Evolutionary conservation across 1,140 invertebrate genomes (phyloP).

Genomic region (Drosophila pallidifrons): DNA sequence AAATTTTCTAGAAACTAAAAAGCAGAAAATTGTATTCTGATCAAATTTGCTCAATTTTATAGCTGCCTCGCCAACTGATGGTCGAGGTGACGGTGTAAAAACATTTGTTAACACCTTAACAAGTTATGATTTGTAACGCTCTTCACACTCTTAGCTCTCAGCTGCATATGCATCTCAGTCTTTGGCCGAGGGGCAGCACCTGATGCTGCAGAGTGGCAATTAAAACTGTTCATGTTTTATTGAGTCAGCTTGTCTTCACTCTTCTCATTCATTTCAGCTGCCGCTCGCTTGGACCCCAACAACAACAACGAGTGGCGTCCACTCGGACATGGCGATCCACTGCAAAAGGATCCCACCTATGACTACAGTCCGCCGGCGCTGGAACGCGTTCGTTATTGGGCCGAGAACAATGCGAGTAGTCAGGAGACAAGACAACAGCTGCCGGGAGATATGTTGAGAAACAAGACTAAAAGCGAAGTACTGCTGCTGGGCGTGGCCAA

Average conservation of each 20-base stretch:
- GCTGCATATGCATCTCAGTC: background rate
- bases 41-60: background rate
- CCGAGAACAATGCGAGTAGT: constrained; percentile 86
- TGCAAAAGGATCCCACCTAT: constrained; percentile 92
- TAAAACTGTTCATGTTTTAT: constrained; percentile 72
- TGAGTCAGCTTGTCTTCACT: constrained; percentile 49
- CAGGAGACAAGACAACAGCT: constrained; percentile 65
- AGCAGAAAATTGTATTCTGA: background rate
- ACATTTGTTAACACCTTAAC: constrained; percentile 85
- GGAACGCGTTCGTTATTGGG: constrained; percentile 91
- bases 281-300: constrained; percentile 71
- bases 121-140: constrained; percentile 67
- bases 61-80: background rate
- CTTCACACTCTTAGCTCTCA: background rate
- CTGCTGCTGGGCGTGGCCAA: constrained; percentile 89
- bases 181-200: constrained; percentile 35
- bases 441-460: constrained; percentile 57
- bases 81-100: constrained; percentile 59
- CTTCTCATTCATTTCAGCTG: constrained; percentile 43
- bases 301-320: constrained; percentile 90
- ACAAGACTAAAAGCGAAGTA: constrained; percentile 88
- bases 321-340: constrained; percentile 89
- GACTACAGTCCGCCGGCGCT: constrained; percentile 92
- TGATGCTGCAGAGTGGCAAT: constrained; percentile 49
- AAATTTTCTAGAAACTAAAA: background rate